These are phyloP conservation scores for Poeciliopsis prolifica DNA, from an alignment of 2,113 vertebrate genomes.

Conservation along the genomic window DNA sequence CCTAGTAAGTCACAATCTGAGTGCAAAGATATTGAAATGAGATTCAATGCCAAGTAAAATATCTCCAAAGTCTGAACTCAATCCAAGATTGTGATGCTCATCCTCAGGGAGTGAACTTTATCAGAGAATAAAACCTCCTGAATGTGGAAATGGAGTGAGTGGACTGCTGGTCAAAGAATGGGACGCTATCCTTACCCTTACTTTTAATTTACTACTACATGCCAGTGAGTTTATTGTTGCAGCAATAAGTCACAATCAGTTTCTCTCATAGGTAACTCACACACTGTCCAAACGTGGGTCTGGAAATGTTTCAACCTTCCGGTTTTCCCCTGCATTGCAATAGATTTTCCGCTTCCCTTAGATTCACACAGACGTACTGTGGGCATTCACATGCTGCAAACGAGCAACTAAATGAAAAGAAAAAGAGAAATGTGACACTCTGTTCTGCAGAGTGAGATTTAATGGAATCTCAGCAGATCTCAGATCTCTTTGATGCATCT, in stretches of 20 bases:
- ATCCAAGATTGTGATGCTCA: too few relatives aligned
- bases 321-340: constrained; percentile 24
- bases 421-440: constrained; percentile 37
- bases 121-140: too few relatives aligned
- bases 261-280: not conserved
- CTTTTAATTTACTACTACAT: not conserved
- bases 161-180: too few relatives aligned
- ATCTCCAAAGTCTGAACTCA: too few relatives aligned
- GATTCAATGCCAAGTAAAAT: too few relatives aligned
- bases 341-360: constrained; percentile 20
- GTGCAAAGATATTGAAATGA: too few relatives aligned
- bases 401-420: constrained; percentile 14
- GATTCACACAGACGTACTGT: constrained; percentile 22
- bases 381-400: constrained; percentile 49
- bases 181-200: not conserved
- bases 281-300: constrained; percentile 31
- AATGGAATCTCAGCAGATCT: constrained; percentile 64
- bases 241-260: not conserved
- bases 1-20: too few relatives aligned
- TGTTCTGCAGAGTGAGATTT: constrained; percentile 58
- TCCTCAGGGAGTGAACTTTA: too few relatives aligned
- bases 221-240: not conserved
- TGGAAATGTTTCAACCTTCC: constrained; percentile 13
- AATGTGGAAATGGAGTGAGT: too few relatives aligned
- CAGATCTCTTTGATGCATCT: constrained; percentile 51